Conservation (phyloP, 2,113 vertebrate genomes). For the Damaliscus lunatus region DNA sequence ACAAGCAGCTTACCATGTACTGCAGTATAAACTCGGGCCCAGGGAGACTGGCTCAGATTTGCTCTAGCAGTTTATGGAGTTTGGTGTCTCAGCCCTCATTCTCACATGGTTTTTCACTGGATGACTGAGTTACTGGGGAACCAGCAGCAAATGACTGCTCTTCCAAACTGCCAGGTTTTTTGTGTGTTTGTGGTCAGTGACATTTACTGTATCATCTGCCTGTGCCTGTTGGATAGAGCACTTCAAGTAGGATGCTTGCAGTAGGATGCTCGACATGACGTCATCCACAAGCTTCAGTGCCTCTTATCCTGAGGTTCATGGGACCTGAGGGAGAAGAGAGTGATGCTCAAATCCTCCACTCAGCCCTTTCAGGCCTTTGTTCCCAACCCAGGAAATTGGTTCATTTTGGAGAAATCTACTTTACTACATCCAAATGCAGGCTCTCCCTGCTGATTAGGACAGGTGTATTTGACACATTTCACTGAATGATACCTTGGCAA, state of each 20-base stretch:
- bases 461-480: constrained; percentile 8
- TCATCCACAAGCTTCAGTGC: neutral
- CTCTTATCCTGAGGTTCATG: neutral
- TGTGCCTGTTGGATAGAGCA: neutral
- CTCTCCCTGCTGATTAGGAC: neutral
- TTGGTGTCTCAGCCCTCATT: neutral
- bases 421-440: neutral
- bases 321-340: neutral
- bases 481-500: neutral
- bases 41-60: neutral
- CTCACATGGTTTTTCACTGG: neutral
- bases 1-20: neutral
- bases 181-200: neutral
- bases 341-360: neutral
- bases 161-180: neutral
- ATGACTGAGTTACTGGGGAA: neutral
- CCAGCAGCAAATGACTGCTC: neutral
- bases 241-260: neutral
- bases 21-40: neutral
- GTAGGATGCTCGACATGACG: neutral
- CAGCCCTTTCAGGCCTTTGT: neutral
- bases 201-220: neutral
- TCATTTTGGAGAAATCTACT: neutral
- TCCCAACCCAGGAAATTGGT: neutral
- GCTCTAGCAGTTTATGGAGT: neutral